Conservation (phyloP, 1,140 invertebrate species). For the Leptinotarsa defecta region DNA sequence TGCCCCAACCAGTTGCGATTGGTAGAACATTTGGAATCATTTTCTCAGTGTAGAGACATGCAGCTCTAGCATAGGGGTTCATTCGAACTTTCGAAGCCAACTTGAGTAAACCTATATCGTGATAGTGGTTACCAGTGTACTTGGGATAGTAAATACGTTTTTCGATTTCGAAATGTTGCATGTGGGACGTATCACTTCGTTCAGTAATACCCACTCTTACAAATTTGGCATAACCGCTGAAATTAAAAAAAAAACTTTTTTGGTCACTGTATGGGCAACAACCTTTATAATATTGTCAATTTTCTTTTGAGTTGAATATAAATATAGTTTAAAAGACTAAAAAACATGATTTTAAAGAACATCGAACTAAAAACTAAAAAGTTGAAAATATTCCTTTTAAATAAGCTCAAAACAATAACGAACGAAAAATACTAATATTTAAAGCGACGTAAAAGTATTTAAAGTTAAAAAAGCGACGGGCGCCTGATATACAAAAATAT, state of each 20-base stretch:
- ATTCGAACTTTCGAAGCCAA: slow-evolving; percentile 58
- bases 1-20: slow-evolving; percentile 49
- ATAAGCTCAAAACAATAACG: no score
- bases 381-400: no score
- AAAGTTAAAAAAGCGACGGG: no score
- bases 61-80: slow-evolving; percentile 58
- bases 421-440: no score
- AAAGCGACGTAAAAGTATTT: no score
- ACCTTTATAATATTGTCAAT: no score
- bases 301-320: no score
- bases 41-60: slow-evolving; percentile 62
- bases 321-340: no score
- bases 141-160: slow-evolving; percentile 57
- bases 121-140: slow-evolving; percentile 61
- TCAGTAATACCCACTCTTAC: slow-evolving; percentile 57
- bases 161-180: slow-evolving; percentile 28
- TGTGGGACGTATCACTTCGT: slow-evolving; percentile 43
- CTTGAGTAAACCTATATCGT: slow-evolving; percentile 68
- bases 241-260: slow-evolving; percentile 1
- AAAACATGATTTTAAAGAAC: no score
- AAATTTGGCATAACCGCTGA: slow-evolving; percentile 37
- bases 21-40: slow-evolving; percentile 25
- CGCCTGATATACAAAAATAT: no score
- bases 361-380: no score
- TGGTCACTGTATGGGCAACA: no score